Conservation (phyloP, 2,113 vertebrate species). For the Chaetura pelagica region DNA sequence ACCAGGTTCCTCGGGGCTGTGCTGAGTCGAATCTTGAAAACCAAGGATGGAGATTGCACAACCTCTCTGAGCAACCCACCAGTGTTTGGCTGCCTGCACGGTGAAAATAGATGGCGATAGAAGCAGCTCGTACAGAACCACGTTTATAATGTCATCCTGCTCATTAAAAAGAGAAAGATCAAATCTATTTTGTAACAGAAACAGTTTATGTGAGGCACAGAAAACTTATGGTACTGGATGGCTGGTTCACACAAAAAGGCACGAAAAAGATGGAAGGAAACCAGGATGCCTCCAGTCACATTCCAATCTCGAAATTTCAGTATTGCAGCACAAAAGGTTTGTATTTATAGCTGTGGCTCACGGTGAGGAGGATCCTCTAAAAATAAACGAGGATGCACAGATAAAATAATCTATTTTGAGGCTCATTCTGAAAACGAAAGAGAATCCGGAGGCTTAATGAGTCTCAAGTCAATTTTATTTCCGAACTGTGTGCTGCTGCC, state of each 20-base stretch:
- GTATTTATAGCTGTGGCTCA: background rate
- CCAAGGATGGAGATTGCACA: background rate
- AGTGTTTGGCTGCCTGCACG: background rate
- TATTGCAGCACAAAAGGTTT: background rate
- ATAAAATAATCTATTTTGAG: background rate
- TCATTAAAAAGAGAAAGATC: constrained; percentile 40
- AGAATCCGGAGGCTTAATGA: background rate
- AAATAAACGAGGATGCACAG: background rate
- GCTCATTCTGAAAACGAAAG: background rate
- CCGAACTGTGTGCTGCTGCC: background rate
- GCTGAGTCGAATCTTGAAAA: background rate
- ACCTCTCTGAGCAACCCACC: background rate
- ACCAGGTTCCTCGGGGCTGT: background rate
- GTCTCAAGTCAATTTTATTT: background rate
- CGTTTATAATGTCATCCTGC: background rate
- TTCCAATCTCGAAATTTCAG: background rate
- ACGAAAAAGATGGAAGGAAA: background rate
- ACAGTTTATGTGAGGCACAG: background rate
- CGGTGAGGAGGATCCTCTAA: background rate
- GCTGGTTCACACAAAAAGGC: background rate
- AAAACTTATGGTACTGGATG: background rate
- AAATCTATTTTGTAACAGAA: constrained; percentile 15
- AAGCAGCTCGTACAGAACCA: background rate
- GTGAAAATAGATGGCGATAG: background rate
- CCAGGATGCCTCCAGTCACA: background rate